Evolutionary conservation across 1,140 invertebrate genomes (phyloP).

Genomic region (Mya arenaria): DNA sequence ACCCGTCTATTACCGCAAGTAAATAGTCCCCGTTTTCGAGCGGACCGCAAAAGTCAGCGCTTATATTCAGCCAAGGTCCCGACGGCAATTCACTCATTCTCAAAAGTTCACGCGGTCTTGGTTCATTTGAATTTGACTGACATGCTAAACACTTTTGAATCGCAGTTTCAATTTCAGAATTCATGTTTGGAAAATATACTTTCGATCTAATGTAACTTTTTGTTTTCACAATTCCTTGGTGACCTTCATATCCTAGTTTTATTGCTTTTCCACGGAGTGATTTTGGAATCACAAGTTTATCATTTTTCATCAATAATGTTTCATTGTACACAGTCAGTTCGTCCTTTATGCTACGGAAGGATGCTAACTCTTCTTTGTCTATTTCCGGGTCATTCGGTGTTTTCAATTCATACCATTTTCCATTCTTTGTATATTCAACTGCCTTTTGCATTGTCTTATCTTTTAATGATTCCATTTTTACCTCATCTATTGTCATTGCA

Average conservation of each 20-base stretch:
- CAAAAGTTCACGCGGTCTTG: constrained; percentile 5
- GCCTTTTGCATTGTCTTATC: constrained; percentile 22
- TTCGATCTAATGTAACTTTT: too few species aligned
- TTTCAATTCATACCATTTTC: constrained; percentile 23
- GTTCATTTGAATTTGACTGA: neutral
- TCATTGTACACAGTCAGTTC: constrained; percentile 3
- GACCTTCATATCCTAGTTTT: constrained; percentile 9
- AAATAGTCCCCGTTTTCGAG: too few species aligned
- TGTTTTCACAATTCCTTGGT: constrained; percentile 19
- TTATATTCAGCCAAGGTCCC: constrained; percentile 2
- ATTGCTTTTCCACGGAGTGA: constrained; percentile 5
- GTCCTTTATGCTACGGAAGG: neutral
- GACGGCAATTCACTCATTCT: constrained; percentile 18
- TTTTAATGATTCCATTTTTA: constrained; percentile 40
- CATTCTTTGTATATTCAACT: neutral
- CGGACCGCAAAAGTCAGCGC: too few species aligned
- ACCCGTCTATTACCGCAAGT: too few species aligned
- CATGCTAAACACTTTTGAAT: neutral
- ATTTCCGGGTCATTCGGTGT: constrained; percentile 13
- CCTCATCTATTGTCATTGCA: constrained; percentile 49
- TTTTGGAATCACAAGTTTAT: constrained; percentile 6
- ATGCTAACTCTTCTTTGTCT: neutral
- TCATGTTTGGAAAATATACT: neutral
- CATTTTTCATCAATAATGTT: constrained; percentile 20
- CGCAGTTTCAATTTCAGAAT: neutral